A percentile compares a stretch with the other conserved stretches of the same genome.
phyloP scores from a whole-genome alignment of 2,888 invertebrate genomes.

The Phytoseiulus persimilis region DNA sequence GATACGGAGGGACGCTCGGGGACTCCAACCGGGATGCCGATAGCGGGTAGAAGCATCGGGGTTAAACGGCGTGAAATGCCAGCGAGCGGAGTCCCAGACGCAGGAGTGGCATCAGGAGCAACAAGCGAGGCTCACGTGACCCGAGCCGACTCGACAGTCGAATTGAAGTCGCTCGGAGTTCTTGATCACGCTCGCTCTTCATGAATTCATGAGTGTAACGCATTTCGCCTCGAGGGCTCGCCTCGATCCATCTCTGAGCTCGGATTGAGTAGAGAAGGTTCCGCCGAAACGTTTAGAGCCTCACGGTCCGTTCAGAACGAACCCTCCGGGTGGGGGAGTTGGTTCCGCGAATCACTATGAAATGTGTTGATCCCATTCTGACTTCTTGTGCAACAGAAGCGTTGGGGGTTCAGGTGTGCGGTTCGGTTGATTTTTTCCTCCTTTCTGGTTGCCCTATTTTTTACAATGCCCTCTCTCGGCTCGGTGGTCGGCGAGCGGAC shows the following conservation, averaged over 20 bases:
- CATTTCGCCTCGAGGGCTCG: too few relatives aligned
- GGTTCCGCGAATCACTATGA: neutral
- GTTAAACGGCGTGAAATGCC: neutral
- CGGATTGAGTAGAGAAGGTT: too few relatives aligned
- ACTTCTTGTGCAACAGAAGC: neutral
- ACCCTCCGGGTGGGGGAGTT: neutral
- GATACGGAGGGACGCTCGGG: neutral
- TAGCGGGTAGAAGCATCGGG: neutral
- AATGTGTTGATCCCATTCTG: neutral
- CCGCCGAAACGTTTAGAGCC: too few relatives aligned
- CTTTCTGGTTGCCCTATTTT: neutral
- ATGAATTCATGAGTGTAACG: neutral
- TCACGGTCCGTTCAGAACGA: neutral
- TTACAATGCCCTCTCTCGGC: neutral
- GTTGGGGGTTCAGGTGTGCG: neutral
- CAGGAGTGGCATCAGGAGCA: neutral
- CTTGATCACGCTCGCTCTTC: neutral
- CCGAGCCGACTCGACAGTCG: neutral
- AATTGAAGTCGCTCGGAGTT: neutral
- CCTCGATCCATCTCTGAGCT: too few relatives aligned
- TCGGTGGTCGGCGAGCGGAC: neutral
- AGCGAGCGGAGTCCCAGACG: neutral
- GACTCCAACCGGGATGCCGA: neutral
- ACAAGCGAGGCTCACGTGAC: neutral
- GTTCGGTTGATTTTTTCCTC: neutral